A percentile compares a stretch with the other conserved stretches of the same genome.
These are phyloP conservation scores for Lithophane ornitopus DNA, from an alignment of 2,888 invertebrate genomes.

Conservation along the genomic window DNA sequence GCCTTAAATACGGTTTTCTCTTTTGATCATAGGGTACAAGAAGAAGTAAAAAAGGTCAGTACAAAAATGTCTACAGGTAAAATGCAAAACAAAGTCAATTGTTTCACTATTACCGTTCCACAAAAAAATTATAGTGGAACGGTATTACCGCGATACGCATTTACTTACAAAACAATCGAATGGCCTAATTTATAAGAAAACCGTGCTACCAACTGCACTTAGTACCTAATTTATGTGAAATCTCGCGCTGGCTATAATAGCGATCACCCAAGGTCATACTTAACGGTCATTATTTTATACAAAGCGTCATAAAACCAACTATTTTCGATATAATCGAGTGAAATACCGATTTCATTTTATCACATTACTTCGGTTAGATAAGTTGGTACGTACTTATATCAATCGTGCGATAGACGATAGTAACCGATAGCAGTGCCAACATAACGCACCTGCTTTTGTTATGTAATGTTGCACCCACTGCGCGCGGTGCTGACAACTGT, in stretches of 20 bases:
- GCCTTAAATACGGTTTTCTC: too few species aligned
- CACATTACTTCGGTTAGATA: constrained; percentile 51
- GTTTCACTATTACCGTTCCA: constrained; percentile 9
- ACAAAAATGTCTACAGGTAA: neutral
- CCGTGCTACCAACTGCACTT: constrained; percentile 17
- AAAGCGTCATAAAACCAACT: constrained; percentile 45
- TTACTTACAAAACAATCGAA: constrained; percentile 46
- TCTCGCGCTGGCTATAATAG: neutral
- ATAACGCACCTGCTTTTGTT: constrained; percentile 54
- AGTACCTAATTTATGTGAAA: constrained; percentile 22
- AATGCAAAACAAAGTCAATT: constrained; percentile 19
- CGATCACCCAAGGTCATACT: constrained; percentile 41
- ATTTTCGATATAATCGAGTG: constrained; percentile 46
- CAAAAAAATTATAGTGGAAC: too few species aligned
- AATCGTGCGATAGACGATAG: constrained; percentile 51
- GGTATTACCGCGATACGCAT: constrained; percentile 27
- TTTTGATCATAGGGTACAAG: too few species aligned
- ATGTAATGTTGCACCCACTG: constrained; percentile 57
- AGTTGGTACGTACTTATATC: constrained; percentile 24
- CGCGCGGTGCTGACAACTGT: constrained; percentile 52
- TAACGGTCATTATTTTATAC: constrained; percentile 36
- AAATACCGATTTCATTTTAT: constrained; percentile 55
- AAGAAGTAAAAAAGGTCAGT: too few species aligned
- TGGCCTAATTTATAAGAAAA: constrained; percentile 40
- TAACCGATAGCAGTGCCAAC: constrained; percentile 55